phyloP scores from a whole-genome alignment of 2,113 vertebrate species.

The Dasypus novemcinctus region DNA sequence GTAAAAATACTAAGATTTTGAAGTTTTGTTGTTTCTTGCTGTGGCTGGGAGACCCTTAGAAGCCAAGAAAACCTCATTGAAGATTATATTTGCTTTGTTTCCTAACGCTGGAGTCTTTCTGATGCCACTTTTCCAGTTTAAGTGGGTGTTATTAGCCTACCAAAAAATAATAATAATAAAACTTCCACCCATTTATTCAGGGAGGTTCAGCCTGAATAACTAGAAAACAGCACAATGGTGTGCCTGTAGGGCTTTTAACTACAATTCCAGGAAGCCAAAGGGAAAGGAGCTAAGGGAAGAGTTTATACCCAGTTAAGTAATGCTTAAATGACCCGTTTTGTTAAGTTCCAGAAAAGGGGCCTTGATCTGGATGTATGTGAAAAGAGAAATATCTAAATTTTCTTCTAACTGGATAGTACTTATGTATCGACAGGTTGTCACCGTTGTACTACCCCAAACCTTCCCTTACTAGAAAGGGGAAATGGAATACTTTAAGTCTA shows the following conservation, averaged over 20 bases:
- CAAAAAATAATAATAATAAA: neutral
- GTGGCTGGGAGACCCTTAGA: neutral
- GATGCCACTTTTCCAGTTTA: neutral
- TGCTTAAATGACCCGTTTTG: neutral
- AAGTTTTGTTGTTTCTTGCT: neutral
- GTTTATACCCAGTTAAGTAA: neutral
- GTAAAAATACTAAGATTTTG: neutral
- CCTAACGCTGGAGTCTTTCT: neutral
- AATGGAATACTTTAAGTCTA: neutral
- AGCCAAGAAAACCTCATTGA: neutral
- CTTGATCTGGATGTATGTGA: neutral
- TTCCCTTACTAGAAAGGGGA: neutral
- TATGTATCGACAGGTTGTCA: neutral
- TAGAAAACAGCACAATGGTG: neutral
- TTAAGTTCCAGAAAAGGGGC: neutral
- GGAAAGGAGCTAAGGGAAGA: neutral
- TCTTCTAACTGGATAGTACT: neutral
- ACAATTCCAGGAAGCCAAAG: neutral
- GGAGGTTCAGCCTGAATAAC: neutral
- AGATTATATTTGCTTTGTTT: neutral
- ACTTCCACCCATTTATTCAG: neutral
- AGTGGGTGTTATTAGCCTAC: neutral
- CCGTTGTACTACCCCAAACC: neutral
- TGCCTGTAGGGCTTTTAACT: accelerated
- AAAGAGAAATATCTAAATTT: neutral